Base-by-base conservation (phyloP, 2,113 vertebrate genomes). In the Coregonus clupeaformis region DNA sequence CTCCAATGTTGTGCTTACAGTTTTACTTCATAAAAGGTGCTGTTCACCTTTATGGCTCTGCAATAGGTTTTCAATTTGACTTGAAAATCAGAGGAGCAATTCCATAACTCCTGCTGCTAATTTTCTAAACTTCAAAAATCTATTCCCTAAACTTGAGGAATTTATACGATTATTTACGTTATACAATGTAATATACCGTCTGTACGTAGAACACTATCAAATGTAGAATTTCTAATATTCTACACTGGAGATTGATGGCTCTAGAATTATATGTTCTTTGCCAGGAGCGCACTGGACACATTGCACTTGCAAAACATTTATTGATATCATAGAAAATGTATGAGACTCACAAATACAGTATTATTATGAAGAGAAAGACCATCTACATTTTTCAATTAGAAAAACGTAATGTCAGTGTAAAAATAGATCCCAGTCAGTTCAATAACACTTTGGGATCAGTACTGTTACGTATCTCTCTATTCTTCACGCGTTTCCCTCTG, bases 301-400 rank as follows among this genome's bases (percentile, higher is more conserved):
- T 42, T 42, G 9, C 36, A 42, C 36, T 91, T 89, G 81, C 75
- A 84, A 86, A 87, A 90, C 88, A 91, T 93, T 93, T 92, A 91
- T 91, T 91, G 77, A 76, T 18, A 74, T 88, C 71, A 82, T 87
- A 82, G 85, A 91, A 91, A 90, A 80, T 85, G 78, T 85, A 87
- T 80, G 81, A 82, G 74, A 86, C 84, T 89, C 88, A 92, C 88
- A 86, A 81, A 86, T 81, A 90, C 84, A 82, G 73, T 71, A 87
- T 80, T 42, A 42, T 42, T 69, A 47, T 80, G 75, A 86, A 85
- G 86, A 82, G 74, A 73, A 87, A 72, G 75, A 83, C 80, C 59
- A 64, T 79, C 73, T 80, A 47, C 84, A 79, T 76, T 73, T 67
- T 68, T 81, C 74, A 65, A 66, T 76, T 78, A 82, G 80, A 85